These are phyloP conservation scores for Ondatra zibethicus DNA, from an alignment of 2,113 vertebrate species.

Conservation along the genomic window DNA sequence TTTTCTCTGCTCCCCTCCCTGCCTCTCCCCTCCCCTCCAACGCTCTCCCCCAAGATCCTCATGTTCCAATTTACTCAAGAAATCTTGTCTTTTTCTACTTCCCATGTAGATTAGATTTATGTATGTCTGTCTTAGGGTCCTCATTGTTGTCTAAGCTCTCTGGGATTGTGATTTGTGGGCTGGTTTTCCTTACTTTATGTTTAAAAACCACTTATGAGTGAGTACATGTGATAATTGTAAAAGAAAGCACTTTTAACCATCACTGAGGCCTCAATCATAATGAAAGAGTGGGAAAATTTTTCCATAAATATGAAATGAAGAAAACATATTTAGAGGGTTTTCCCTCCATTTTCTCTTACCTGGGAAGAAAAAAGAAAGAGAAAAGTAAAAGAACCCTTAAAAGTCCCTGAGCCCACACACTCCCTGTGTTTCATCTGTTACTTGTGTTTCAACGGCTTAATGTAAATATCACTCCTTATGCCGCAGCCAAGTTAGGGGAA, in stretches of 20 bases:
- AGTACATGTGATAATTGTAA: too few species aligned
- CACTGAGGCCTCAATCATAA: slow-evolving; percentile 15
- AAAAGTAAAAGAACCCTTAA: slow-evolving; percentile 35
- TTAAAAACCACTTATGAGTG: too few species aligned
- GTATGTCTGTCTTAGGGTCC: too few species aligned
- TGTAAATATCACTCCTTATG: slow-evolving; percentile 72
- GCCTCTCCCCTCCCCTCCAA: too few species aligned
- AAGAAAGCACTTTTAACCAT: neutral
- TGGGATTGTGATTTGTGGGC: too few species aligned
- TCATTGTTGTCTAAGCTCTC: too few species aligned
- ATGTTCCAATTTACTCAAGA: too few species aligned
- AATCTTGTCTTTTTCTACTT: too few species aligned
- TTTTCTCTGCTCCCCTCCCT: too few species aligned
- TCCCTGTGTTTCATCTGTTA: slow-evolving; percentile 75
- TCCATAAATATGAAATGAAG: neutral
- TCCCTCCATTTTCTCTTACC: slow-evolving; percentile 27
- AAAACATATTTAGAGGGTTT: neutral
- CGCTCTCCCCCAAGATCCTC: too few species aligned
- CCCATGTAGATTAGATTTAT: too few species aligned
- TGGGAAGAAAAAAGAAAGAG: slow-evolving; percentile 4
- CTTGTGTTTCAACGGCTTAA: slow-evolving; percentile 67
- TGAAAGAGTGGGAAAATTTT: neutral
- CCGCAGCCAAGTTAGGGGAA: slow-evolving; percentile 58
- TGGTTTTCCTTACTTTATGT: too few species aligned
- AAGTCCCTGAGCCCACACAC: slow-evolving; percentile 38